A percentile compares a stretch with the other conserved stretches of the same genome.
These are phyloP conservation scores for Sapayoa aenigma DNA, from an alignment of 2,113 vertebrate genomes.

Conservation along the genomic window DNA sequence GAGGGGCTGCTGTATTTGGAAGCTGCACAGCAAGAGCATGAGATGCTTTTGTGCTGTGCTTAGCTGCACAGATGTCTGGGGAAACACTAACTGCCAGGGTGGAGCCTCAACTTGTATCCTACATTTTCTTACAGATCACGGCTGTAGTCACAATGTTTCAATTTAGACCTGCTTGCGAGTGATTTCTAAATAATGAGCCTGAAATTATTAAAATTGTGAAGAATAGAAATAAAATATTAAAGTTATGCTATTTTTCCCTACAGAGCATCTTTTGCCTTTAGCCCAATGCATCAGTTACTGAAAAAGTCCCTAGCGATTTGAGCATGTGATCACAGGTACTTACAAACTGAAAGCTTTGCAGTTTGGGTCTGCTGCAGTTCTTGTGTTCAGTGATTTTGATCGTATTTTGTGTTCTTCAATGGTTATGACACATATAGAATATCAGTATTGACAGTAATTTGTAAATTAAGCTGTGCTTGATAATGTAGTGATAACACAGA, in stretches of 20 bases:
- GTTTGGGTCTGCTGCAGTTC: background rate
- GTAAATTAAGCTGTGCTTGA: background rate
- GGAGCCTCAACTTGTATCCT: background rate
- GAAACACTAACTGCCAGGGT: background rate
- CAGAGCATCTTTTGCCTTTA: background rate
- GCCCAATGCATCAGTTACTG: background rate
- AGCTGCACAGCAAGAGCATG: background rate
- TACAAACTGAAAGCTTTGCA: background rate
- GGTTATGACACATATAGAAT: background rate
- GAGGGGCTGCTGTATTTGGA: too few species aligned
- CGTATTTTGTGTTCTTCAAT: background rate
- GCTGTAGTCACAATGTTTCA: background rate
- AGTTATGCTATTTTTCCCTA: background rate
- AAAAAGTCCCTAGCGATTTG: background rate
- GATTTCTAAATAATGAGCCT: background rate
- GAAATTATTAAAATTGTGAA: background rate
- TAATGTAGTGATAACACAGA: background rate
- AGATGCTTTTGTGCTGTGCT: background rate
- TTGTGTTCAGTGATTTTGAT: background rate
- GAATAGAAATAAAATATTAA: background rate
- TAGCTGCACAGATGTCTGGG: background rate
- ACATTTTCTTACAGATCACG: background rate
- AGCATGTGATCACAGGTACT: background rate
- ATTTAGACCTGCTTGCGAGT: background rate
- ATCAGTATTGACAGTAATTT: background rate